A percentile compares a stretch with the other conserved stretches of the same genome.
These are phyloP conservation scores for Linurgus olivaceus DNA, from an alignment of 2,797 vertebrate species.

Conservation along the genomic window DNA sequence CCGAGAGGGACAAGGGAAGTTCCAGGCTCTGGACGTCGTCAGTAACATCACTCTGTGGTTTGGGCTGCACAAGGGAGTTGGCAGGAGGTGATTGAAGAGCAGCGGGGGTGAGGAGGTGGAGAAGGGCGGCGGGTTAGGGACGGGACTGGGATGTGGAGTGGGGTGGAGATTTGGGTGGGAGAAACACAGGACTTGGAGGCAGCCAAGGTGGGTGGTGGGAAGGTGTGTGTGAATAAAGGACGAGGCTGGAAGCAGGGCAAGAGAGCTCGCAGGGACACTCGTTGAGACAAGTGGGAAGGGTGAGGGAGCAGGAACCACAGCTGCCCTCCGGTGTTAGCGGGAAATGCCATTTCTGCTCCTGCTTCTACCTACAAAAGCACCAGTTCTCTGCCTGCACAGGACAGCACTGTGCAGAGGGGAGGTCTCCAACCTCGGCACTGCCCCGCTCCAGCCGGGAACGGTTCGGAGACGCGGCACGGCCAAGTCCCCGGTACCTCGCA, in stretches of 20 bases:
- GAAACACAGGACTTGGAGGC: neutral
- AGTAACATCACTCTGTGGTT: neutral
- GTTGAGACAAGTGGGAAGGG: fast-evolving
- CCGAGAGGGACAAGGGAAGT: neutral
- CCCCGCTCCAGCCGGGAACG: neutral
- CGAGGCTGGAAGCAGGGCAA: fast-evolving
- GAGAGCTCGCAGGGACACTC: neutral
- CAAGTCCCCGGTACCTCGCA: too few relatives aligned
- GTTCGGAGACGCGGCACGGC: neutral
- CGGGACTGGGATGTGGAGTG: fast-evolving
- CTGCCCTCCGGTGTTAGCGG: fast-evolving
- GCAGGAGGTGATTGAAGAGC: neutral
- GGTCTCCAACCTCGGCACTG: neutral
- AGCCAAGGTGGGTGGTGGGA: too few relatives aligned
- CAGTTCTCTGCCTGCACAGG: neutral
- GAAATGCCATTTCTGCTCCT: neutral
- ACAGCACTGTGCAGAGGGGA: neutral
- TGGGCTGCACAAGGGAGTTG: neutral
- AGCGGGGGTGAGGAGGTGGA: too few relatives aligned
- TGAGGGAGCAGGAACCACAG: neutral
- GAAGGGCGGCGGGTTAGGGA: neutral
- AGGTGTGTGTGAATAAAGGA: neutral
- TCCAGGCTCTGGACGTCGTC: neutral
- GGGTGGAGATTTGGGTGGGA: neutral
- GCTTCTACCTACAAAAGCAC: neutral